phyloP scores from a whole-genome alignment of 37 sponge, comb jelly and placozoan genomes.

The Lycopodina hypogea region DNA sequence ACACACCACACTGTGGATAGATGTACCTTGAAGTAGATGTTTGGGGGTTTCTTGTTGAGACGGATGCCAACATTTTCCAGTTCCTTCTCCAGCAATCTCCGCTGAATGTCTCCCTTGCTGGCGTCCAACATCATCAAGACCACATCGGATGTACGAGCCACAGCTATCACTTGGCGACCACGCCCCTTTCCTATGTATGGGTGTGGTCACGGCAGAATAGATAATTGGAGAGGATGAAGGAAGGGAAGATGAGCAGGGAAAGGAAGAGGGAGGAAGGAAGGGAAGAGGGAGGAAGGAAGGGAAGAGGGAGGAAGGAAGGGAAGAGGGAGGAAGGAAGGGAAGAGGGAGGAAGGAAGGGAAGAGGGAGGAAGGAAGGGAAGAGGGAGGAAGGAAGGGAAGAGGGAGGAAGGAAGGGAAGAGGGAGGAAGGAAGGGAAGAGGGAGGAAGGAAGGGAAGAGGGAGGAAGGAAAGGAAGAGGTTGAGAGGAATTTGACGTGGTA shows the following conservation, averaged over 20 bases:
- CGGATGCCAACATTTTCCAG: conserved; percentile 93
- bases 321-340: too few relatives aligned
- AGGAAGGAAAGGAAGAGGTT: background rate
- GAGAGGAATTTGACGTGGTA: too few relatives aligned
- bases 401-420: too few relatives aligned
- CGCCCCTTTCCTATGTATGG: conserved; percentile 77
- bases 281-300: too few relatives aligned
- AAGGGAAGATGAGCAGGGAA: background rate
- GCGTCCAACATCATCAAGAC: conserved; percentile 99
- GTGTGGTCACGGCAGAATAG: background rate
- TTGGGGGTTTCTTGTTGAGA: conserved; percentile 89
- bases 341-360: too few relatives aligned
- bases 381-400: too few relatives aligned
- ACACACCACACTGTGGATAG: background rate
- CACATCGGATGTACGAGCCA: conserved; percentile 95
- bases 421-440: too few relatives aligned
- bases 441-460: too few relatives aligned
- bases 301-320: too few relatives aligned
- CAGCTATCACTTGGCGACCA: conserved; percentile 99
- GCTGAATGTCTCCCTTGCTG: conserved; percentile 53
- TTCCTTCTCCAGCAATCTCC: conserved; percentile 83
- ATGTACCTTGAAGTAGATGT: conserved; percentile 94
- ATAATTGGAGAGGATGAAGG: background rate
- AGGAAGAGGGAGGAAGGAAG: background rate
- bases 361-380: too few relatives aligned